Evolutionary conservation across 2,888 invertebrate species (phyloP).

Genomic region (Drosophila neotestacea): DNA sequence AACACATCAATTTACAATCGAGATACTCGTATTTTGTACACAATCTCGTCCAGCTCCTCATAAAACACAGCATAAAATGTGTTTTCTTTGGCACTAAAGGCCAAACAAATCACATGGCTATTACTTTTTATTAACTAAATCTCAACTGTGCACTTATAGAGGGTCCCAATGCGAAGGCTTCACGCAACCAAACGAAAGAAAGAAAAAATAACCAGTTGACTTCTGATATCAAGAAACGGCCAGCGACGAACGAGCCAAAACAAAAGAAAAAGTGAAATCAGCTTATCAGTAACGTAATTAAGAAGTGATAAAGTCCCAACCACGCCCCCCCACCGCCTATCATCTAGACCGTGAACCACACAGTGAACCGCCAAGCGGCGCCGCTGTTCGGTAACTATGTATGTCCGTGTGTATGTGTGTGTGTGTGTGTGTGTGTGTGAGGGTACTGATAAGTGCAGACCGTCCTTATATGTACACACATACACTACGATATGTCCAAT

Average conservation of each 20-base stretch:
- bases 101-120: slow-evolving; percentile 74
- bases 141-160: slow-evolving; percentile 58
- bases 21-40: slow-evolving; percentile 45
- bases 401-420: slow-evolving; percentile 3
- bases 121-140: slow-evolving; percentile 78
- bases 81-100: slow-evolving; percentile 48
- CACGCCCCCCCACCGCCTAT: slow-evolving; percentile 39
- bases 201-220: slow-evolving; percentile 36
- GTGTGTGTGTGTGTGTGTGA: slow-evolving; percentile 5
- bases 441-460: slow-evolving; percentile 56
- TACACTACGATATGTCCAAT: slow-evolving; percentile 38
- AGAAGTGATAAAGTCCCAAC: slow-evolving; percentile 69
- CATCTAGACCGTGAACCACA: slow-evolving; percentile 21
- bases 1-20: slow-evolving; percentile 53
- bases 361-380: slow-evolving; percentile 50
- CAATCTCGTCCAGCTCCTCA: slow-evolving; percentile 33
- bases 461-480: slow-evolving; percentile 40
- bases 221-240: slow-evolving; percentile 56
- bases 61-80: slow-evolving; percentile 50
- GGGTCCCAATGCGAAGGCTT: slow-evolving; percentile 32
- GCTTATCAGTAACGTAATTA: slow-evolving; percentile 80
- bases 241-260: slow-evolving; percentile 34
- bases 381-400: slow-evolving; percentile 22
- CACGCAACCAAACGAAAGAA: slow-evolving; percentile 22
- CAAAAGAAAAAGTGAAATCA: slow-evolving; percentile 54